phyloP scores from a whole-genome alignment of 2,113 vertebrate genomes.

The Elgaria multicarinata region DNA sequence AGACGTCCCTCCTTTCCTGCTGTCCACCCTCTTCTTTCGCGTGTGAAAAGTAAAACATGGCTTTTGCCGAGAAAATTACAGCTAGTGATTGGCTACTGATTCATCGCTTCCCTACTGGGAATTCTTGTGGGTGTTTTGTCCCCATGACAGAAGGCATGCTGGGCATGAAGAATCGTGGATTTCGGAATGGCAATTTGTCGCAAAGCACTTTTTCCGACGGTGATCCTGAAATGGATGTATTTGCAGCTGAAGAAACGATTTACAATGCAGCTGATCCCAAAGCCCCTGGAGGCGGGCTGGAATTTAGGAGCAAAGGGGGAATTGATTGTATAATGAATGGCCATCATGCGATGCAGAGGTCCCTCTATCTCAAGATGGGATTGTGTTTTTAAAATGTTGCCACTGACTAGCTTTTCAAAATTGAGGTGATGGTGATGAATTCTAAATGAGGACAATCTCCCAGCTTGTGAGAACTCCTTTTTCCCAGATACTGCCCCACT shows the following conservation, averaged over 20 bases:
- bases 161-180: neutral
- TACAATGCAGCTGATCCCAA: neutral
- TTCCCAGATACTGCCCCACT: neutral
- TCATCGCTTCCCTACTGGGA: slow-evolving; percentile 1
- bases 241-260: neutral
- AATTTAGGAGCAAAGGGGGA: neutral
- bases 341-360: neutral
- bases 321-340: neutral
- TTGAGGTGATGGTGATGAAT: neutral
- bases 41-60: neutral
- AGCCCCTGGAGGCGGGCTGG: neutral
- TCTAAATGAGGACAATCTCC: neutral
- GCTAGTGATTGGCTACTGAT: neutral
- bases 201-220: neutral
- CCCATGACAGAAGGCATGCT: neutral
- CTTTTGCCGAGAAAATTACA: neutral
- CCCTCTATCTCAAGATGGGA: neutral
- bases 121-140: slow-evolving; percentile 22
- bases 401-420: neutral
- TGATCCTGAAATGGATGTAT: neutral
- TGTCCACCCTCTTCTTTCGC: slow-evolving; percentile 4
- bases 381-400: neutral
- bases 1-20: neutral
- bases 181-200: neutral
- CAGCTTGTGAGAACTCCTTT: neutral